Base-by-base conservation (phyloP, 2,888 invertebrate species). In the Polydrusus cervinus region DNA sequence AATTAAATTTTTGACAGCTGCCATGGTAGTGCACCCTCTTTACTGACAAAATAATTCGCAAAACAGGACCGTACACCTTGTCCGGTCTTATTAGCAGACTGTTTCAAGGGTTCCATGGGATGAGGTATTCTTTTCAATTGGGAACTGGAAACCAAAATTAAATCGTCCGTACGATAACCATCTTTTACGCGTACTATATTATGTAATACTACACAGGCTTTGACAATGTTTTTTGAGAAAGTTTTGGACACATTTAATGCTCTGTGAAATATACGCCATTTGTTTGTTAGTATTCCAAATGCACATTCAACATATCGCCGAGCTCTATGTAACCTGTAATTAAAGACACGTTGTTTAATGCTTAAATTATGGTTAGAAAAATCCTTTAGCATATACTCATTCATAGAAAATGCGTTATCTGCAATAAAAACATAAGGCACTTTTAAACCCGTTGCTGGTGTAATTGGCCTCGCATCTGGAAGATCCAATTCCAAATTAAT, bases 271-370 rank as follows among this genome's bases (percentile, higher is more conserved):
- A 67, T 53, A 30, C 67, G 55, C 77, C 71, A 77, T 70, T 73
- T 74, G 45, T 75, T 77, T 14, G 75, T 53, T 25, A 79, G 40
- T 11, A 76, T 66, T 10, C 73, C 79, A 73, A 79, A 78, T 8
- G 75, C 62, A 40, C 77, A 75, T 75, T 78, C 78, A 14, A 78
- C 74, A 20, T 61, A 51, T 40, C 75, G 30, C 25, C 78, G 61
- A 55, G 69, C 64, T 55, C 78, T 47, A 25, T 72, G 70, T 7
- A 75, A 67, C 49, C 76, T 64, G 69, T 79, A 79, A 71, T 80
- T 78, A 67, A 75, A 80, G 66, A 78, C 74, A 55, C 74, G 53
- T 71, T 72, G 69, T 14, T 49, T 49, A 18, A 20, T 8, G n/a
- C 30, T 57, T 10, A 57, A 30, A 34, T 57, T 57, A 5, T 34